Evolutionary conservation across 2,113 vertebrate genomes (phyloP).

Genomic region (Halichoeres trimaculatus): DNA sequence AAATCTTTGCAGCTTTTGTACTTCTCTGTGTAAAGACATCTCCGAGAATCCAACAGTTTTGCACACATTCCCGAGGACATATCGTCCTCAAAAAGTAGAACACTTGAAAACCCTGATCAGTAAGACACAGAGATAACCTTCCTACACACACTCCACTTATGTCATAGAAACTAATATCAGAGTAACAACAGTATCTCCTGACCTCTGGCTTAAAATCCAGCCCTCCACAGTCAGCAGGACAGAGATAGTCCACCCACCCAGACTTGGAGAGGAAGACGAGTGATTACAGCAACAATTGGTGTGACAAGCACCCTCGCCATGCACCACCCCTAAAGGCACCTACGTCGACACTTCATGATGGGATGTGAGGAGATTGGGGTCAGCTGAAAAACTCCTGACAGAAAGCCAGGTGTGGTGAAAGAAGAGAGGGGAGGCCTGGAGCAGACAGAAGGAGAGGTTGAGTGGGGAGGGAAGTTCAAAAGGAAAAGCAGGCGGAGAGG

Average conservation of each 20-base stretch:
- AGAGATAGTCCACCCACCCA: constrained; percentile 17
- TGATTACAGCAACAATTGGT: constrained; percentile 55
- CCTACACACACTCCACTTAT: not conserved
- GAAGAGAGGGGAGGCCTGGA: constrained; percentile 4
- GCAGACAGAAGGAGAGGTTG: constrained; percentile 26
- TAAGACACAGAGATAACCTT: constrained; percentile 1
- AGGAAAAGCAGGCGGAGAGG: constrained; percentile 32
- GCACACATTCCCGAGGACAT: not conserved
- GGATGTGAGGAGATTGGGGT: constrained; percentile 67
- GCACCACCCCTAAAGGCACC: constrained; percentile 41
- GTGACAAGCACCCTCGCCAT: constrained; percentile 47
- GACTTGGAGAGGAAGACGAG: constrained; percentile 33
- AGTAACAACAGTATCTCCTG: constrained; percentile 32
- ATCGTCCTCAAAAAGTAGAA: not conserved
- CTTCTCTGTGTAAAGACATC: not conserved
- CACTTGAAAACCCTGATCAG: not conserved
- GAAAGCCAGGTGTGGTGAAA: constrained; percentile 20
- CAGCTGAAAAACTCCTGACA: constrained; percentile 34
- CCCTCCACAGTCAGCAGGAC: constrained; percentile 40
- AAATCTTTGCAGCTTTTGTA: too few species aligned
- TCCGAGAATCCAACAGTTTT: not conserved
- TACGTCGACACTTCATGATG: constrained; percentile 34
- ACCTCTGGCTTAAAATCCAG: constrained; percentile 47
- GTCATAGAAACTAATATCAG: constrained; percentile 29
- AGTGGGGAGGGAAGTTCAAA: constrained; percentile 28